Percentiles rank a stretch among this genome's conserved stretches.
Evolutionary conservation across 2,888 invertebrate genomes (phyloP).

Genomic region (Oxyteleia sp.): DNA sequence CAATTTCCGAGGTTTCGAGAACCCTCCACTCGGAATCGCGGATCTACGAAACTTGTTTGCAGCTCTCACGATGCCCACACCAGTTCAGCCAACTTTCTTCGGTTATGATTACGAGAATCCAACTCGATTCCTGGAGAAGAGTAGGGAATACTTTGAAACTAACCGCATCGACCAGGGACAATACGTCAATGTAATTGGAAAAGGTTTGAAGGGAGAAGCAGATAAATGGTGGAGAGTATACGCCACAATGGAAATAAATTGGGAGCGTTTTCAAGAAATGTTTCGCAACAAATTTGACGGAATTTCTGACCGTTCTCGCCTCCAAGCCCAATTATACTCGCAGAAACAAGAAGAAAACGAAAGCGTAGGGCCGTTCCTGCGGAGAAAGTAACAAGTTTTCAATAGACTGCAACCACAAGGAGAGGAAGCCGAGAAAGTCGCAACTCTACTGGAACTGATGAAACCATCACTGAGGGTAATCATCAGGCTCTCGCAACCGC

Average conservation of each 20-base stretch:
- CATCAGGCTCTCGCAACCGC: constrained; percentile 2
- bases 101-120: constrained; percentile 36
- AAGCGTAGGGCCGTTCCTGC: constrained; percentile 9
- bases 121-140: background rate
- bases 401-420: constrained; percentile 33
- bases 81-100: constrained; percentile 11
- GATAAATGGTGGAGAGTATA: constrained; percentile 54
- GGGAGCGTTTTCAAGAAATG: constrained; percentile 34
- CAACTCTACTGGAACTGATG: background rate
- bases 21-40: no score
- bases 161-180: background rate
- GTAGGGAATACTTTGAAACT: background rate
- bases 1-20: background rate
- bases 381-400: constrained; percentile 10
- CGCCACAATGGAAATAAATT: constrained; percentile 16
- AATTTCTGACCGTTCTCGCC: background rate
- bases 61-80: background rate
- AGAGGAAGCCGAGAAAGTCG: no score
- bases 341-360: constrained; percentile 4
- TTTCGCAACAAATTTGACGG: constrained; percentile 2
- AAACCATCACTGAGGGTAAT: constrained; percentile 12
- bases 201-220: constrained; percentile 11
- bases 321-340: constrained; percentile 11
- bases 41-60: no score
- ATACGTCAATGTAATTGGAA: background rate